Percentiles rank a stretch among this genome's conserved stretches.
Evolutionary conservation across 2,113 vertebrate genomes (phyloP).

Genomic region (Ophiodon elongatus): DNA sequence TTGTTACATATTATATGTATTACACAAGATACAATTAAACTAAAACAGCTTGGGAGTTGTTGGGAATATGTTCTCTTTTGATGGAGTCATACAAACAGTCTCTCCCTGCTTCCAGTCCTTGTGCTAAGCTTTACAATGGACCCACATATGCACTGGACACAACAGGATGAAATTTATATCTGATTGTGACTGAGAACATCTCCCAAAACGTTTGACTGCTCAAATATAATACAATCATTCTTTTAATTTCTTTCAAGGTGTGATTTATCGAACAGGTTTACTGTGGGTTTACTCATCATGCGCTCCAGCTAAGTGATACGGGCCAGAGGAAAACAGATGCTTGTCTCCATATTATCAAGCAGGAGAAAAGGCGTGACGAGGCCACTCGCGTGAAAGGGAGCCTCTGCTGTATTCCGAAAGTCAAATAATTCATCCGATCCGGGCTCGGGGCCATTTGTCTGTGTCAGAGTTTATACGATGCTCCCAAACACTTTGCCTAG

Average conservation of each 20-base stretch:
- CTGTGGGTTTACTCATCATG: constrained; percentile 31
- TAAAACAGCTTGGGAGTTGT: background rate
- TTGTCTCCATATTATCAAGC: constrained; percentile 57
- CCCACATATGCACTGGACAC: background rate
- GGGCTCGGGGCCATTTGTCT: constrained; percentile 75
- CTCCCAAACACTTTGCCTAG: constrained; percentile 79
- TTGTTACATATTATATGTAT: background rate
- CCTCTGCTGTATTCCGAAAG: constrained; percentile 65
- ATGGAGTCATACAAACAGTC: background rate
- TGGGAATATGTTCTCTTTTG: background rate
- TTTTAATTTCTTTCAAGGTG: background rate
- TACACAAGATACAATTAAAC: background rate
- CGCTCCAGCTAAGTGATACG: constrained; percentile 36
- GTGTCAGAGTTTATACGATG: constrained; percentile 78
- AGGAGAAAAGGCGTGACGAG: constrained; percentile 48
- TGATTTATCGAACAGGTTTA: background rate
- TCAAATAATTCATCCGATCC: constrained; percentile 74
- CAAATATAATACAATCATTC: background rate
- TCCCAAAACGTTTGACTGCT: background rate
- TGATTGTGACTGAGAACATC: background rate
- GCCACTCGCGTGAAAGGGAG: constrained; percentile 62
- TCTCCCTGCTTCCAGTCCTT: background rate
- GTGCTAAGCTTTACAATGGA: background rate
- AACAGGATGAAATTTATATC: background rate
- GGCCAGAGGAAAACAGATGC: constrained; percentile 57